Conservation (phyloP, 2,797 vertebrate species). For the Cossypha heuglini region DNA sequence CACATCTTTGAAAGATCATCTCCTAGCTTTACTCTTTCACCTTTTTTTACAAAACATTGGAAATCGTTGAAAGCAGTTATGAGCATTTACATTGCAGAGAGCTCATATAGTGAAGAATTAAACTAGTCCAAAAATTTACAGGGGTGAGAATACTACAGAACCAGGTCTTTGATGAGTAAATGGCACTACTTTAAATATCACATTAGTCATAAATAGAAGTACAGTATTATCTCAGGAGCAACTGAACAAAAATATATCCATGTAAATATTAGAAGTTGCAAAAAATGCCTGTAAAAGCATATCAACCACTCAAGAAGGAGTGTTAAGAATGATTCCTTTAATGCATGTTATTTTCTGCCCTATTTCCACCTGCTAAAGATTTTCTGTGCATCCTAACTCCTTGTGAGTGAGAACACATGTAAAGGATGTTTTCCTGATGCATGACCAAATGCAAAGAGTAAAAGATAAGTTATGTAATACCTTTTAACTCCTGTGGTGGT, state of each 20-base stretch:
- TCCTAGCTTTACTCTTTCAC: not conserved
- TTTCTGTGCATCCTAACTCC: not conserved
- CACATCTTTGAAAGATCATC: not conserved
- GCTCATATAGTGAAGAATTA: not conserved
- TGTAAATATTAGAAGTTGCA: not conserved
- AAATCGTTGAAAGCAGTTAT: not conserved
- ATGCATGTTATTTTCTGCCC: not conserved
- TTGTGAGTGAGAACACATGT: rapidly evolving
- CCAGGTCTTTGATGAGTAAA: not conserved
- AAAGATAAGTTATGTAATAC: not conserved
- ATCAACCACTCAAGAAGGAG: not conserved
- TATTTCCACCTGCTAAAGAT: not conserved
- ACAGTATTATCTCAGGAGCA: not conserved
- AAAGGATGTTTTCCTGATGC: not conserved
- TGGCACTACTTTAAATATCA: not conserved
- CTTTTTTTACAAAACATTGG: not conserved
- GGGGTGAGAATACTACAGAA: not conserved
- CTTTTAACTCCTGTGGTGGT: not conserved
- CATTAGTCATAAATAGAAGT: not conserved
- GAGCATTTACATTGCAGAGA: not conserved
- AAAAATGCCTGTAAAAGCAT: not conserved
- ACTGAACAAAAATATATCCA: not conserved
- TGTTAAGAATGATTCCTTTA: not conserved
- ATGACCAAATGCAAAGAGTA: not conserved
- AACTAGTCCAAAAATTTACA: not conserved